Base-by-base conservation (phyloP, 2,113 vertebrate species). In the Peromyscus polionotus region DNA sequence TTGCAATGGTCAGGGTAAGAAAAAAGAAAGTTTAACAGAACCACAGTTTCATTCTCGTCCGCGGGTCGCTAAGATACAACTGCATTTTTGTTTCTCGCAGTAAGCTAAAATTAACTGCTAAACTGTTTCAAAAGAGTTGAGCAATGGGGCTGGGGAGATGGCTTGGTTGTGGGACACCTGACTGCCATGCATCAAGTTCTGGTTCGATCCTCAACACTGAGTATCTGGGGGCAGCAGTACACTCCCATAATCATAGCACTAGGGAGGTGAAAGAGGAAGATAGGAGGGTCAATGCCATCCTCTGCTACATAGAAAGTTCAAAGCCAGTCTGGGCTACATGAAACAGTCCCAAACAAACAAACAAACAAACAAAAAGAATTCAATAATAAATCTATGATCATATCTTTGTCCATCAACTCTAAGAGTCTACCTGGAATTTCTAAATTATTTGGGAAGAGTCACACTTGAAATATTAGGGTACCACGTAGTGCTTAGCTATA, bases 61-160 rank as follows among this genome's bases (percentile, higher is more conserved):
- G 14, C 0, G 59, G 33, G 73, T 72, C 36, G 65, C 57, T 67
- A 51, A 75, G 48, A 31, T 33, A 59, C 9, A 92, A 33, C 4
- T 19, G 77, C 13, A 79, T 77, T 79, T 75, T 93, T 84, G 12
- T 70, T 51, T 95, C 12, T 79, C 26, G 19, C 8, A 33, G 17
- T 31, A 54, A 81, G 70, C 95, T 90, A 86, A 94, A 95, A 90
- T n/a, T 87, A 90, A 91, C 33, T 19, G 83, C 63, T 36, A 70
- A 61, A 45, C 75, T 93, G 73, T 93, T 88, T 54, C 20, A 83
- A 57, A 88, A 75, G 19, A 95, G 31, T 65, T 86, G 22, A 73
- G 20, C 7, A n/a, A 57, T 31, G 10, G 48, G 80, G 5, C 36
- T 61, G 11, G 20, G 54, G 19, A 83, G 12, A 67, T 9, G 48